Evolutionary conservation across 2,797 vertebrate species (phyloP).

Genomic region (Limnodromus scolopaceus): DNA sequence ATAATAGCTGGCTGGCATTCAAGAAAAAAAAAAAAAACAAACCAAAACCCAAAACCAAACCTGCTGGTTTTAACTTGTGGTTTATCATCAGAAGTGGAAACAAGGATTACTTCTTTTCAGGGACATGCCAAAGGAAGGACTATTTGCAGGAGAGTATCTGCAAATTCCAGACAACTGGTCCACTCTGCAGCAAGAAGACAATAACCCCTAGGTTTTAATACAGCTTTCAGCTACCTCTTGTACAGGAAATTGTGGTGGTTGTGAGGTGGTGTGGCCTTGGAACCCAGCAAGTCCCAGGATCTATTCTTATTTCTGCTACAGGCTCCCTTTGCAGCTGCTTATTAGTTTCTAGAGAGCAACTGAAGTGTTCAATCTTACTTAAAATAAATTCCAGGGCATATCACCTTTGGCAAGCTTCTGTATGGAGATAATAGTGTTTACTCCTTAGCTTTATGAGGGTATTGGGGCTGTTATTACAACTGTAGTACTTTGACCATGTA

Average conservation of each 20-base stretch:
- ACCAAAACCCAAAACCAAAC: background rate
- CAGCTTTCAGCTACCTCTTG: background rate
- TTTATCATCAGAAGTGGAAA: conserved; percentile 25
- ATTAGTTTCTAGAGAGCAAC: background rate
- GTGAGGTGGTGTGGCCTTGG: background rate
- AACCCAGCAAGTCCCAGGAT: background rate
- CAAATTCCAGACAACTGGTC: background rate
- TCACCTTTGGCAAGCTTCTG: conserved; percentile 25
- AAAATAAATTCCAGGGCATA: conserved; percentile 18
- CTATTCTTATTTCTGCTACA: background rate
- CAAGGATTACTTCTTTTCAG: background rate
- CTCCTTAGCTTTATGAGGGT: conserved; percentile 27
- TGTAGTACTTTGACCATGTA: conserved; percentile 59
- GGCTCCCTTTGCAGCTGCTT: background rate
- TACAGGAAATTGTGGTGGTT: background rate
- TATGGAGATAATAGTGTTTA: conserved; percentile 42
- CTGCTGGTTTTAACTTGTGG: background rate
- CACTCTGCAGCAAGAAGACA: background rate
- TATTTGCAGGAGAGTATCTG: background rate
- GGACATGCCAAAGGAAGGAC: background rate
- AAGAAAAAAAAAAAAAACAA: background rate
- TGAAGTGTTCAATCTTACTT: background rate
- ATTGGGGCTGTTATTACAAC: background rate
- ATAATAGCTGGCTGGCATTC: background rate
- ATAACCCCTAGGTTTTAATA: background rate